These are phyloP conservation scores for Phalloptychus januarius DNA, from an alignment of 2,797 vertebrate genomes.

Conservation along the genomic window DNA sequence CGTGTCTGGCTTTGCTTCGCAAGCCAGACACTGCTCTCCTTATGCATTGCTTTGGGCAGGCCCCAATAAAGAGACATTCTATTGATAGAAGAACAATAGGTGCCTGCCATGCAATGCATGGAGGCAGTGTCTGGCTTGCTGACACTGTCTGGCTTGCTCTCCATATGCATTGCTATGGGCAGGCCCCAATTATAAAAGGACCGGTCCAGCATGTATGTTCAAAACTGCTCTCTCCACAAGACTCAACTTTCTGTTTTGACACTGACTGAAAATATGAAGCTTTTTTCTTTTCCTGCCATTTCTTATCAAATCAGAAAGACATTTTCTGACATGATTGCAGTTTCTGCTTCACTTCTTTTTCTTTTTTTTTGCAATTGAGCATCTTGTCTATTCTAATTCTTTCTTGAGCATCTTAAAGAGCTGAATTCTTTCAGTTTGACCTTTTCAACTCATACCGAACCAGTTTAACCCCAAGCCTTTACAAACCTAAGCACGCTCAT, in stretches of 20 bases:
- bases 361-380: not conserved
- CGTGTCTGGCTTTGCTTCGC: no score
- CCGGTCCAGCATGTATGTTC: not conserved
- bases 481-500: not conserved
- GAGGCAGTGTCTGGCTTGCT: no score
- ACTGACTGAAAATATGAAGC: not conserved
- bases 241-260: not conserved
- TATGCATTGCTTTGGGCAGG: no score
- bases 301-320: not conserved
- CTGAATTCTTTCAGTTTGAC: not conserved
- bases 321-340: not conserved
- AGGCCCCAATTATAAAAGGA: not conserved
- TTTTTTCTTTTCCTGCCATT: not conserved
- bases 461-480: not conserved
- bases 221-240: not conserved
- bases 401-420: not conserved
- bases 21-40: no score
- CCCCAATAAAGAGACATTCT: no score
- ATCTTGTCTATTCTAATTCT: not conserved
- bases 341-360: not conserved
- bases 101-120: no score
- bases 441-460: not conserved
- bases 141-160: no score
- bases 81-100: no score
- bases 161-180: no score